Evolutionary conservation across 2,797 vertebrate genomes (phyloP), one percentile per base, ranked within the genome.

Genomic region (Petrocephalus schoutedeni): DNA sequence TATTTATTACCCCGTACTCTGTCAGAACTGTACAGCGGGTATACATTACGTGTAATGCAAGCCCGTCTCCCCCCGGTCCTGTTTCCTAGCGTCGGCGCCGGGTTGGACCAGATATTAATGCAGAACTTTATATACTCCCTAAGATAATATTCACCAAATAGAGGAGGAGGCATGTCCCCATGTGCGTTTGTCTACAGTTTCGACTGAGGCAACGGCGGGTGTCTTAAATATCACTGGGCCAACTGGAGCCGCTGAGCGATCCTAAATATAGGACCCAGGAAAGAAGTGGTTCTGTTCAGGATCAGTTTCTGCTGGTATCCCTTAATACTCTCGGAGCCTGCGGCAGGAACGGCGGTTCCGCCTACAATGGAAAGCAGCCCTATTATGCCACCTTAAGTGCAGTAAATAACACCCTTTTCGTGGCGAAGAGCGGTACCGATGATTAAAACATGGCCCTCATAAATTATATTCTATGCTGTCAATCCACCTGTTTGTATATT

Each of bases 211-310:
- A 54, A 51, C 28, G 77, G 21, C 56, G 19, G 21, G 12, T 16
- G 87, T 36, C 45, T 88, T 59, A 71, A 54, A 85, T 85, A 59
- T 85, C 87, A 45, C 80, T 54, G 59, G 41, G 57, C 23, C 87
- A 61, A 54, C 54, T 84, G 57, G 36, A 45, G 87, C 56, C 83
- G 41, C 64, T 57, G 80, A 74, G 59, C 67, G 21, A 4, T 85
- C 51, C 87, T 90, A 89, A 90, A 87, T 87, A 88, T 90, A 87
- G 86, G 3, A 6, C n/a, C 87, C 71, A 53, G 86, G 67, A 87
- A 86, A 71, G 86, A 57, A 86, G 87, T 88, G 74, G 41, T 45
- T 45, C 41, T 45, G 41, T 45, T 45, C 41, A 4, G 41, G 41
- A 45, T 87, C 41, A 51, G n/a, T 88, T 36, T 84, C 57, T 58